Evolutionary conservation across 2,797 vertebrate species (phyloP).

Genomic region (Uromys caudimaculatus): DNA sequence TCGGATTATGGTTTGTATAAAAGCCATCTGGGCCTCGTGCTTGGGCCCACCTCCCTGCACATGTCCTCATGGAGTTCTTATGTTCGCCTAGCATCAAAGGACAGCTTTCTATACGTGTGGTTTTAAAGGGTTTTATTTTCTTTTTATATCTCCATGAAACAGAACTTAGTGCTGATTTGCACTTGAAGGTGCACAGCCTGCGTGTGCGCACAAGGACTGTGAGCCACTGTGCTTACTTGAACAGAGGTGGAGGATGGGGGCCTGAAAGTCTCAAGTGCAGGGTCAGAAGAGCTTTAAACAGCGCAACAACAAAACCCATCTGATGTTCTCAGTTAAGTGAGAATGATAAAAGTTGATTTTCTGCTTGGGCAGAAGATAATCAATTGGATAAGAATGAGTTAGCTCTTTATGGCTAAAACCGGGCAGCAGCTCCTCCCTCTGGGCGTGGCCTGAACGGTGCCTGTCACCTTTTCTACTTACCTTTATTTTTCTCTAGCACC

Average conservation of each 20-base stretch:
- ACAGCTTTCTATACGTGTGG: slow-evolving; percentile 16
- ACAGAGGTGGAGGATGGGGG: neutral
- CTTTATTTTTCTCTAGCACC: neutral
- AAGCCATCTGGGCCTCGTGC: slow-evolving; percentile 58
- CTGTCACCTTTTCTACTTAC: neutral
- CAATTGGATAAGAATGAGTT: neutral
- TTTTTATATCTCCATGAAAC: slow-evolving; percentile 27
- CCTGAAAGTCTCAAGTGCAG: neutral
- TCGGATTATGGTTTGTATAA: slow-evolving; percentile 52
- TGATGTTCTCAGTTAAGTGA: neutral
- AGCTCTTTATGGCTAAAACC: neutral
- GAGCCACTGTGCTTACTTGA: neutral
- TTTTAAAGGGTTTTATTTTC: neutral
- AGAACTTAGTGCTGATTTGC: slow-evolving; percentile 1
- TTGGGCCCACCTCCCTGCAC: slow-evolving; percentile 18
- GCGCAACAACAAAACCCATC: neutral
- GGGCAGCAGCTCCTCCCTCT: neutral
- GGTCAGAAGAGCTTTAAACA: neutral
- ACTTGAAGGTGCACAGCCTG: neutral
- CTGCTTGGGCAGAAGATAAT: neutral
- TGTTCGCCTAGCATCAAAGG: slow-evolving; percentile 50
- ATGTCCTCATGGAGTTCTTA: slow-evolving; percentile 43
- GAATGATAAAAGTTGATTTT: slow-evolving; percentile 22
- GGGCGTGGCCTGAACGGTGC: neutral
- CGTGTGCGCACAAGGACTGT: accelerated